Evolutionary conservation across 2,888 invertebrate genomes (phyloP).

Genomic region (Dromius quadrimaculatus): DNA sequence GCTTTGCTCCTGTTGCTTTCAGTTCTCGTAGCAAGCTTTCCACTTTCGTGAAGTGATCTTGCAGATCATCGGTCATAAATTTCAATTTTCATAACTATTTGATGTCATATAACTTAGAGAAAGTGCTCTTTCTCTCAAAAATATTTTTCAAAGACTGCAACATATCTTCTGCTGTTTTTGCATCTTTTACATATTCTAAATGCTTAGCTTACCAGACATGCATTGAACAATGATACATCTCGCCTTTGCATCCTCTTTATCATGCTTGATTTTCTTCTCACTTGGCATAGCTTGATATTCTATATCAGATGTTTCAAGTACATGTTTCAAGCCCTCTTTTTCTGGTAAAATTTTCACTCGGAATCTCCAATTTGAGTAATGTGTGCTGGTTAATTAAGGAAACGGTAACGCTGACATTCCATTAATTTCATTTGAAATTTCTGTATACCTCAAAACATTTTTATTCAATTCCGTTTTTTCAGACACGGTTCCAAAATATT

Average conservation of each 20-base stretch:
- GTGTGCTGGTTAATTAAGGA: slow-evolving; percentile 31
- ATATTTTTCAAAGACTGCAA: neutral
- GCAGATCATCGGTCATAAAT: slow-evolving; percentile 50
- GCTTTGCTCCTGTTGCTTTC: slow-evolving; percentile 47
- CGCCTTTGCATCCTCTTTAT: slow-evolving; percentile 53
- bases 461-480: no score
- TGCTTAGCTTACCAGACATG: slow-evolving; percentile 54
- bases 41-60: slow-evolving; percentile 40
- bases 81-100: slow-evolving; percentile 55
- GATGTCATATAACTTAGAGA: slow-evolving; percentile 48
- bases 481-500: no score
- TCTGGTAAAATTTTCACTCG: slow-evolving; percentile 51
- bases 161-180: slow-evolving; percentile 47
- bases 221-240: slow-evolving; percentile 54
- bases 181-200: slow-evolving; percentile 53
- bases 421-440: no score
- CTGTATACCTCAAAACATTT: no score
- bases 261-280: slow-evolving; percentile 46
- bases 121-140: slow-evolving; percentile 50
- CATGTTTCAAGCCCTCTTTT: slow-evolving; percentile 53
- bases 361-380: slow-evolving; percentile 53
- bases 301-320: no score
- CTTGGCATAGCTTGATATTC: slow-evolving; percentile 27
- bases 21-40: slow-evolving; percentile 36
- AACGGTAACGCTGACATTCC: no score